Evolutionary conservation across 1,140 invertebrate species (phyloP).

Genomic region (Stenopsyche tienmushanensis): DNA sequence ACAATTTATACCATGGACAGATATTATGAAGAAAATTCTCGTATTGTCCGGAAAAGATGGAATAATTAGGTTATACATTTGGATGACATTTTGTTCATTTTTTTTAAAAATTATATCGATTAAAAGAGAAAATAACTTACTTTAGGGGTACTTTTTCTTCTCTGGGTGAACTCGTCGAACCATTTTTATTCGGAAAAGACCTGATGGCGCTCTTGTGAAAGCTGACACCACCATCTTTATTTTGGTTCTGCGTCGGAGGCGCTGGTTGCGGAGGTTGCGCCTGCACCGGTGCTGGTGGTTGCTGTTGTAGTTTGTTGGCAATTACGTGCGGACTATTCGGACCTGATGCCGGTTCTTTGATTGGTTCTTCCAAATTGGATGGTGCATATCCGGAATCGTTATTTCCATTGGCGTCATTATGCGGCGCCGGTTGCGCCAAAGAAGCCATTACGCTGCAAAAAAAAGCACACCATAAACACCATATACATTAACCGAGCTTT

Average conservation of each 20-base stretch:
- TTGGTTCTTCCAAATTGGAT: slow-evolving; percentile 62
- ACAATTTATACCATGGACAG: too few relatives aligned
- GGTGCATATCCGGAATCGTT: slow-evolving; percentile 78
- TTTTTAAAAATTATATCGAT: too few relatives aligned
- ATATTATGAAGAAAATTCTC: too few relatives aligned
- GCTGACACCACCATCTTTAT: slow-evolving; percentile 12
- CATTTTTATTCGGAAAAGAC: slow-evolving; percentile 25
- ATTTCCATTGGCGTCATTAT: slow-evolving; percentile 72
- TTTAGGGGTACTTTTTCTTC: slow-evolving; percentile 32
- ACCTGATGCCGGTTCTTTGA: slow-evolving; percentile 49
- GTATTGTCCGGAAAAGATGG: too few relatives aligned
- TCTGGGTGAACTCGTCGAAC: slow-evolving; percentile 24
- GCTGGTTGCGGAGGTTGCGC: slow-evolving; percentile 1
- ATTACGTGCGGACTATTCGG: slow-evolving; percentile 56
- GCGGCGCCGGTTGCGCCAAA: slow-evolving; percentile 49
- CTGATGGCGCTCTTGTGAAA: slow-evolving; percentile 14
- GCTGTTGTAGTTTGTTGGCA: slow-evolving; percentile 19
- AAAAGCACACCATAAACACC: slow-evolving; percentile 24
- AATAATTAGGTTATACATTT: too few relatives aligned
- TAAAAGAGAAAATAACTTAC: too few relatives aligned
- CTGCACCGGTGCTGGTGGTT: not conserved
- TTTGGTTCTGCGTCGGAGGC: not conserved
- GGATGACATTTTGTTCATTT: too few relatives aligned
- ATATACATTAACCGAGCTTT: not conserved
- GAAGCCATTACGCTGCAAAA: slow-evolving; percentile 50